phyloP scores from a whole-genome alignment of 2,113 vertebrate species.

The Chamaetylas fuelleborni region DNA sequence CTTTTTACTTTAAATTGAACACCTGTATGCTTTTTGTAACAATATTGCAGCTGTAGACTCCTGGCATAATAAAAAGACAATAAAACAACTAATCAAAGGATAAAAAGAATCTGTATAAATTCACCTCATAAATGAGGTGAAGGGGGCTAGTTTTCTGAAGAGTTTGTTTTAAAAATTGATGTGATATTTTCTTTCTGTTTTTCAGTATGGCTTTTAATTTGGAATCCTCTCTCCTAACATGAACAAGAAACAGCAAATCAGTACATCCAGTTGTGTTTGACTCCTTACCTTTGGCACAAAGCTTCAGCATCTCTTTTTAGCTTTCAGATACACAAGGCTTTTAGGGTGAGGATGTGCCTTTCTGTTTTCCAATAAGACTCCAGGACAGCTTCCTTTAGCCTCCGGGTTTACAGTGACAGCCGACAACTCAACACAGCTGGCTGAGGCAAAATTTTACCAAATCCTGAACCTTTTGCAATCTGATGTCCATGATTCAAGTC shows the following conservation, averaged over 20 bases:
- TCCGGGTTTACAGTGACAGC: background rate
- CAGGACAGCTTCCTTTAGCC: background rate
- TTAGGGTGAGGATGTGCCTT: background rate
- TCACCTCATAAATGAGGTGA: background rate
- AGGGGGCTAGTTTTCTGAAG: background rate
- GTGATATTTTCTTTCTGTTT: background rate
- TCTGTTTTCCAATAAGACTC: background rate
- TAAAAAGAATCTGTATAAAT: background rate
- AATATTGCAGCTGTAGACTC: background rate
- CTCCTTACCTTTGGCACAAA: background rate
- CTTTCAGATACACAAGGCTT: background rate
- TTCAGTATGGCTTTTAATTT: background rate
- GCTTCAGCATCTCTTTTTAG: background rate
- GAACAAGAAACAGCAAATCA: background rate
- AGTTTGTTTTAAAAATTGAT: background rate
- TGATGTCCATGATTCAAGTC: background rate
- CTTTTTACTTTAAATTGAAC: constrained; percentile 25
- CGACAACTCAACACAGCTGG: background rate
- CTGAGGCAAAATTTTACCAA: background rate
- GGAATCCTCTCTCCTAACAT: background rate
- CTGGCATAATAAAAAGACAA: background rate
- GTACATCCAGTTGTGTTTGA: background rate
- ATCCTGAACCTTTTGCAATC: background rate
- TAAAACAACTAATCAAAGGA: background rate
- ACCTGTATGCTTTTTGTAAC: background rate